phyloP scores from a whole-genome alignment of 2,113 vertebrate species.

The Dromiciops gliroides region DNA sequence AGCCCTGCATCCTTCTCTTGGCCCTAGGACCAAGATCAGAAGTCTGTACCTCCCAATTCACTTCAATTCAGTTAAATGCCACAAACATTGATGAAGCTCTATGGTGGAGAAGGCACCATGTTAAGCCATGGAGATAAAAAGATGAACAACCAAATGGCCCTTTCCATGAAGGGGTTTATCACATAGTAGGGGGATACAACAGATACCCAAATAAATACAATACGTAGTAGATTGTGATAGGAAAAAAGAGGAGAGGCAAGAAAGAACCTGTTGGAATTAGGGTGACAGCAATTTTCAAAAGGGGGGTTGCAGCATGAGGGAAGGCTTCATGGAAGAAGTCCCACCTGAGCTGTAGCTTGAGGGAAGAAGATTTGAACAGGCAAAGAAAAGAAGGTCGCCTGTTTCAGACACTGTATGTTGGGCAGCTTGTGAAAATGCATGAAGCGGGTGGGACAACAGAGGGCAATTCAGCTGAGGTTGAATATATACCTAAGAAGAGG shows the following conservation, averaged over 20 bases:
- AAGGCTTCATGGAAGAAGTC: background rate
- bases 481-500: background rate
- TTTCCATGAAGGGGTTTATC: background rate
- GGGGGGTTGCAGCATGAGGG: background rate
- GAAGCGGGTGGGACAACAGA: background rate
- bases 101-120: background rate
- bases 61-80: background rate
- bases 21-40: background rate
- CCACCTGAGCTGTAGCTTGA: background rate
- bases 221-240: background rate
- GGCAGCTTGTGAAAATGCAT: no score
- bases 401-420: background rate
- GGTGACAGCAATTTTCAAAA: background rate
- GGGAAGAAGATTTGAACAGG: background rate
- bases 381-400: background rate
- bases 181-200: background rate
- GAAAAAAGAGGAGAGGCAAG: background rate
- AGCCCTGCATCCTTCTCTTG: background rate
- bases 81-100: background rate
- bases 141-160: background rate
- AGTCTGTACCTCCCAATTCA: background rate
- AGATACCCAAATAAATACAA: background rate
- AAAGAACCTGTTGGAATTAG: background rate
- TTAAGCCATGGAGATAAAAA: background rate
- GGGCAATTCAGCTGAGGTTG: background rate